Conservation (phyloP, 1,140 invertebrate genomes). For the Gyrodactylus salaris region DNA sequence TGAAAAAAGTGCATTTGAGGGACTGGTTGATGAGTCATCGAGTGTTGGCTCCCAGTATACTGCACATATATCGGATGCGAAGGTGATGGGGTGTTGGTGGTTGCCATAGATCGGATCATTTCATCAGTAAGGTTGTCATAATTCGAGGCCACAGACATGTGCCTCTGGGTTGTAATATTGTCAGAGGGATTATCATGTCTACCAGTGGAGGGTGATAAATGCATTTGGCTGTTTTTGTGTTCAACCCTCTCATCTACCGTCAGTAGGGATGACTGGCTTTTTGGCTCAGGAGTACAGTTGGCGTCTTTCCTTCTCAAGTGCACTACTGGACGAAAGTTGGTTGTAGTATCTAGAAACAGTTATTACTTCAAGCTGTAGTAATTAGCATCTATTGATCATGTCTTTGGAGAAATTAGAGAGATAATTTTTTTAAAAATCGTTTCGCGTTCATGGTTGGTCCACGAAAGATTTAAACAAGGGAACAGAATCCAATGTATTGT, state of each 20-base stretch:
- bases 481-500: background rate
- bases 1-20: background rate
- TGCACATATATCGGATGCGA: background rate
- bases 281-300: background rate
- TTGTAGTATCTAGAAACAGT: background rate
- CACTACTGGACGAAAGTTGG: background rate
- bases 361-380: background rate
- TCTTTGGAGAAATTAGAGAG: too few species aligned
- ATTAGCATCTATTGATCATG: background rate
- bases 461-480: background rate
- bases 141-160: too few species aligned
- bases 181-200: background rate
- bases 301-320: background rate
- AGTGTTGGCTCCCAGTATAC: background rate
- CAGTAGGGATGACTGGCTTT: background rate
- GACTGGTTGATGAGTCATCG: too few species aligned
- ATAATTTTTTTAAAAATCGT: background rate
- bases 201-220: background rate
- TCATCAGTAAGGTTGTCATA: background rate
- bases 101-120: too few species aligned
- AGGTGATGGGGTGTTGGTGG: too few species aligned
- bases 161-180: too few species aligned
- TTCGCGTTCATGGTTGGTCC: background rate
- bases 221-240: background rate
- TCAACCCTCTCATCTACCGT: background rate